Percentiles rank a stretch among this genome's conserved stretches.
Conservation (phyloP, 2,888 invertebrate genomes). For the Phalera bucephala region DNA sequence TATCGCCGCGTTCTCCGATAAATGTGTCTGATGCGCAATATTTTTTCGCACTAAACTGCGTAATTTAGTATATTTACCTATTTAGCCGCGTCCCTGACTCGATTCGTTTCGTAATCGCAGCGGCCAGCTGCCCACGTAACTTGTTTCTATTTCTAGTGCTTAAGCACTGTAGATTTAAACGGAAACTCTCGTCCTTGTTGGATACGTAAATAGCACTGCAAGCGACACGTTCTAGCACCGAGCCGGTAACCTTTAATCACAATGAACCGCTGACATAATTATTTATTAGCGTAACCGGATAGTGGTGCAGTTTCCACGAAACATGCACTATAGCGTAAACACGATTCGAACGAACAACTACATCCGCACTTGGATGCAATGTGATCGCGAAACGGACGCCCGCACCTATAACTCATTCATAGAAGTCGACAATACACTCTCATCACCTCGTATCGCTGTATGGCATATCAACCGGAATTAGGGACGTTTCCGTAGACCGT, state of each 20-base stretch:
- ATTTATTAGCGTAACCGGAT: constrained; percentile 71
- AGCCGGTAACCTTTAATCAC: constrained; percentile 60
- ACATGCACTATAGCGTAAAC: constrained; percentile 56
- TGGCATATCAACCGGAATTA: constrained; percentile 51
- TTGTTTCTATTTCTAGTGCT: constrained; percentile 67
- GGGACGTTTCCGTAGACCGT: constrained; percentile 49
- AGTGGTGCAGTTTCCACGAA: constrained; percentile 65
- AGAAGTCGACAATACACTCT: constrained; percentile 52
- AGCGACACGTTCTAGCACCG: constrained; percentile 27
- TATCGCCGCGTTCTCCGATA: constrained; percentile 66
- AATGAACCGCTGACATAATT: constrained; percentile 74
- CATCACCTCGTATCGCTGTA: constrained; percentile 48
- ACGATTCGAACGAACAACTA: constrained; percentile 49
- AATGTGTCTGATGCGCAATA: constrained; percentile 58
- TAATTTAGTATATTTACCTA: constrained; percentile 56
- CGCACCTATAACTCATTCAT: constrained; percentile 61
- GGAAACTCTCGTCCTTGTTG: constrained; percentile 45
- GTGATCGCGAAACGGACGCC: constrained; percentile 54
- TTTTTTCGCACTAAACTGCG: constrained; percentile 53
- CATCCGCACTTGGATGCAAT: constrained; percentile 60
- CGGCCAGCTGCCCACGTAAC: constrained; percentile 70
- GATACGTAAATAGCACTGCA: constrained; percentile 38
- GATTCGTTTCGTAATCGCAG: constrained; percentile 51
- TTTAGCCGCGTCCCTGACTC: constrained; percentile 63
- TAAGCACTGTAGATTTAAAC: constrained; percentile 52